Evolutionary conservation across 2,113 vertebrate species (phyloP).

Genomic region (Nettapus auritus): DNA sequence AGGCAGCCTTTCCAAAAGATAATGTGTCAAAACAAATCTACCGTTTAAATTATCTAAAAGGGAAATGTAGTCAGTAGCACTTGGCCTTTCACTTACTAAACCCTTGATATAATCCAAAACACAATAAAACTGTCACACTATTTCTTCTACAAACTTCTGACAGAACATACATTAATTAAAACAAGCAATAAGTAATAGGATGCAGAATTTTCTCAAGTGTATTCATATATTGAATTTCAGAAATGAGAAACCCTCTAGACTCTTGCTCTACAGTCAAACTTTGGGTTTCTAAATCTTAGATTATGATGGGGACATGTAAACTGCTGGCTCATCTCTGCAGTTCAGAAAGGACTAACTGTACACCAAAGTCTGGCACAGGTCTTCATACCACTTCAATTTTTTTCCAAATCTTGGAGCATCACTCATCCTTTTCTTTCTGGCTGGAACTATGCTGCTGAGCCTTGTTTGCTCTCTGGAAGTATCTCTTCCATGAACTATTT

Average conservation of each 20-base stretch:
- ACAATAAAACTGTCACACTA: slow-evolving; percentile 34
- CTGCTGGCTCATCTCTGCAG: neutral
- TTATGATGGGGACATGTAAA: neutral
- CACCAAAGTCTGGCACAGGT: neutral
- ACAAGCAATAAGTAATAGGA: neutral
- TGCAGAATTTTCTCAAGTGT: slow-evolving; percentile 8
- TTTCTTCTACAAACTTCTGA: slow-evolving; percentile 10
- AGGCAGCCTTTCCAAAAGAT: slow-evolving; percentile 1
- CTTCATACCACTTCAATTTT: neutral
- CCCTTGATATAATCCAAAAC: slow-evolving; percentile 11
- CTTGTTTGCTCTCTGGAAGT: neutral
- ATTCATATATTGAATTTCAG: slow-evolving; percentile 18
- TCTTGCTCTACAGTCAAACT: neutral
- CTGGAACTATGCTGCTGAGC: neutral
- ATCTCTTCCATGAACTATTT: neutral
- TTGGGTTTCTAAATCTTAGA: neutral
- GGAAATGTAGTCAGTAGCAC: slow-evolving; percentile 31
- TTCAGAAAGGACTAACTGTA: neutral
- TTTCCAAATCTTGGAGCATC: neutral
- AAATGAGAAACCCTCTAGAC: slow-evolving; percentile 22
- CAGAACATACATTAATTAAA: slow-evolving; percentile 45
- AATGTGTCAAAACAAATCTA: neutral
- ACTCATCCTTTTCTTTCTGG: neutral
- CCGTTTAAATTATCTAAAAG: slow-evolving; percentile 9
- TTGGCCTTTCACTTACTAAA: slow-evolving; percentile 20